These are phyloP conservation scores for Apistogramma diplotaenia DNA, from an alignment of 2,113 vertebrate species.

Conservation along the genomic window DNA sequence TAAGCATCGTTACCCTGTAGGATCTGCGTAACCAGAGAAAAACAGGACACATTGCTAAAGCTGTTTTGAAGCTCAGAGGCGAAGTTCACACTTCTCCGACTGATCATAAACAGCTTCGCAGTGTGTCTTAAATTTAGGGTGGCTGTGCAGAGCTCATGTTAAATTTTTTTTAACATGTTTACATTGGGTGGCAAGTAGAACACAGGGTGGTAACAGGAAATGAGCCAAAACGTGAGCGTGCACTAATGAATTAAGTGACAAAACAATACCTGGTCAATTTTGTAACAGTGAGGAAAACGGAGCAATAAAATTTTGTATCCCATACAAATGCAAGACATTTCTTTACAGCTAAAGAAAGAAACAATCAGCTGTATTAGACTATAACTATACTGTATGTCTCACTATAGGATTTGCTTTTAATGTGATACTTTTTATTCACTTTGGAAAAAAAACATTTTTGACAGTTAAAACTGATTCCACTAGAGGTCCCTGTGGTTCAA, in stretches of 20 bases:
- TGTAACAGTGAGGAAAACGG: not conserved
- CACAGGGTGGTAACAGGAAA: not conserved
- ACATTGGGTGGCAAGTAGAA: conserved; percentile 16
- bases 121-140: conserved; percentile 43
- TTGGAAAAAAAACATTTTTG: conserved; percentile 25
- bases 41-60: conserved; percentile 69
- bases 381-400: not conserved
- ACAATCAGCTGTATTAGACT: not conserved
- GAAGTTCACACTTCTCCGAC: conserved; percentile 63
- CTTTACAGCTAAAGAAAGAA: not conserved
- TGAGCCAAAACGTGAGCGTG: conserved; percentile 8
- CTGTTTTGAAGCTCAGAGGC: conserved; percentile 56
- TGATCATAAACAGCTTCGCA: conserved; percentile 66
- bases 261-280: conserved; percentile 4
- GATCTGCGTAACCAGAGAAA: conserved; percentile 66
- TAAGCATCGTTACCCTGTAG: conserved; percentile 63
- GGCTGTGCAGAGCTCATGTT: conserved; percentile 31
- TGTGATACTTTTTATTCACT: conserved; percentile 4
- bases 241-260: not conserved
- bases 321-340: not conserved
- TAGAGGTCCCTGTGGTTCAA: conserved; percentile 94
- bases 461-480: conserved; percentile 76
- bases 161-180: conserved; percentile 47
- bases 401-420: not conserved
- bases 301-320: not conserved